Evolutionary conservation across 92 coral and sea anemone species (phyloP).

Genomic region (Pocillopora grandis): DNA sequence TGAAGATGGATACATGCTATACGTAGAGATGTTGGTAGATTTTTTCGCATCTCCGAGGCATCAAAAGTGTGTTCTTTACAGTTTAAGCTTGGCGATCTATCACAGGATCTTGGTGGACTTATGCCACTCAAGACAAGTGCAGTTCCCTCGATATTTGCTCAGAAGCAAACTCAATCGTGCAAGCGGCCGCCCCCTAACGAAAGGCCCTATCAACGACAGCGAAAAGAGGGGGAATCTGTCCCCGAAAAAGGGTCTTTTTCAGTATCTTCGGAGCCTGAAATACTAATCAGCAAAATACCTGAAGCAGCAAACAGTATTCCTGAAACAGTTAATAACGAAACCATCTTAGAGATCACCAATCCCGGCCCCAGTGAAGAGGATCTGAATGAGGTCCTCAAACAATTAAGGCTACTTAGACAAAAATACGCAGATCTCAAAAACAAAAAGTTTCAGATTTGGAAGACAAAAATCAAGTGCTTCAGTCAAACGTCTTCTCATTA

Average conservation of each 20-base stretch:
- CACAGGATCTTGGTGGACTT: slow-evolving; percentile 37
- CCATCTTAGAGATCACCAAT: no score
- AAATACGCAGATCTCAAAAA: no score
- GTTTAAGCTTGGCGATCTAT: slow-evolving; percentile 44
- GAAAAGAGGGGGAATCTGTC: slow-evolving; percentile 13
- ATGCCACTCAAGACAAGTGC: slow-evolving; percentile 11
- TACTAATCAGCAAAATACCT: no score
- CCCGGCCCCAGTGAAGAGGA: no score
- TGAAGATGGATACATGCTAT: slow-evolving; percentile 60
- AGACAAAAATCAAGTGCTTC: no score
- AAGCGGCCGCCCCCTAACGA: slow-evolving; percentile 22
- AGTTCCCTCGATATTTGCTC: slow-evolving; percentile 43
- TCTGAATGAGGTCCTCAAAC: no score
- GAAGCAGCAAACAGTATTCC: no score
- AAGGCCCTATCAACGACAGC: slow-evolving; percentile 16
- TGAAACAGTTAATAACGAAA: no score
- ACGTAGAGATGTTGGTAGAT: slow-evolving; percentile 56
- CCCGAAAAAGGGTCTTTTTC: slow-evolving; percentile 10
- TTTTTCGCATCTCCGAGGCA: slow-evolving; percentile 36
- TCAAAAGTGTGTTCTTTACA: slow-evolving; percentile 64
- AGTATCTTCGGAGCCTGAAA: no score
- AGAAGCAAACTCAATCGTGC: slow-evolving; percentile 23
- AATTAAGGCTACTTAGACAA: no score
- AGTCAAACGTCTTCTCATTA: no score
- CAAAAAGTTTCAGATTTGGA: no score